Conservation (phyloP, 92 coral and sea anemone genomes). For the Chrysogorgia sp. region DNA sequence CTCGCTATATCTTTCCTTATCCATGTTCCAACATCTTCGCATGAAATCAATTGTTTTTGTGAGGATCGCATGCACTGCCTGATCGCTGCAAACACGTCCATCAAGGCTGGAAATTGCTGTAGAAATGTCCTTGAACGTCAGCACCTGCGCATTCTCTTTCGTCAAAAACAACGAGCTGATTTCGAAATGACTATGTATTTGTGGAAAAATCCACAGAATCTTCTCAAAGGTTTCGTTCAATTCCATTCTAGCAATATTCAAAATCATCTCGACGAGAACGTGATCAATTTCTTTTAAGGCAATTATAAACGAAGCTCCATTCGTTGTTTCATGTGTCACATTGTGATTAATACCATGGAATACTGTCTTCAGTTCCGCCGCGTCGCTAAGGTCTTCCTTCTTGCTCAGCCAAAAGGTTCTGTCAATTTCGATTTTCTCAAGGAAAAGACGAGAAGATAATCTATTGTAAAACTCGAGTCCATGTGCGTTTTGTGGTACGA, state of each 20-base stretch:
- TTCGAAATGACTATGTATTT: neutral
- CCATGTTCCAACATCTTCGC: neutral
- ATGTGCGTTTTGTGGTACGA: slow-evolving; percentile 5
- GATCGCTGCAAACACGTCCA: neutral
- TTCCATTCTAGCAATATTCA: neutral
- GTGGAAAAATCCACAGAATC: slow-evolving; percentile 32
- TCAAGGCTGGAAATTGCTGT: neutral
- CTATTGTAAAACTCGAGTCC: slow-evolving; percentile 11
- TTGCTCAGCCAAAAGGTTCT: slow-evolving; percentile 13
- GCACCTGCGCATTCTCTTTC: neutral
- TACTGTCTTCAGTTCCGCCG: neutral
- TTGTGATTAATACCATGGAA: neutral
- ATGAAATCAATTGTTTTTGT: neutral
- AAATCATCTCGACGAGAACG: neutral
- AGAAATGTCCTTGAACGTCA: neutral
- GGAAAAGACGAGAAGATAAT: neutral
- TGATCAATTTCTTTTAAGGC: neutral
- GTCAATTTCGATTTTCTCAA: slow-evolving; percentile 7
- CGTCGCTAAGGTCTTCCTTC: neutral
- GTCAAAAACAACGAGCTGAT: neutral
- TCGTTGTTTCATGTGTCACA: neutral
- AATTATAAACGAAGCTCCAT: neutral
- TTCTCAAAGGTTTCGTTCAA: neutral
- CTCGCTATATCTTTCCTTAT: neutral
- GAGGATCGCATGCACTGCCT: neutral